These are phyloP conservation scores for Hypanus sabinus DNA, from an alignment of 2,113 vertebrate species.

Conservation along the genomic window DNA sequence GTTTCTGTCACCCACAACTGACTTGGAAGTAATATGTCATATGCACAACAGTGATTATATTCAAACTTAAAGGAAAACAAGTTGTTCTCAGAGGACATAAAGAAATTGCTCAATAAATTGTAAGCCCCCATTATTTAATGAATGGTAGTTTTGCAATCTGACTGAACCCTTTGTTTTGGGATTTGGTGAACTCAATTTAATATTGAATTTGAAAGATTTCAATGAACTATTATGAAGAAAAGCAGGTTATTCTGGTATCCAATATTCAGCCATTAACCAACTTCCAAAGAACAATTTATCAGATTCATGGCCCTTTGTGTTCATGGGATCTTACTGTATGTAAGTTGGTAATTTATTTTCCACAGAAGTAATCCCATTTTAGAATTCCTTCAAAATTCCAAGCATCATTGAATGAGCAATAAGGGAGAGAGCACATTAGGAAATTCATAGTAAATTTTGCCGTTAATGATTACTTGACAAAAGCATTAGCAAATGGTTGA, in stretches of 20 bases:
- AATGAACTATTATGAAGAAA: background rate
- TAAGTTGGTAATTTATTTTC: background rate
- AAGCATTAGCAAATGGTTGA: background rate
- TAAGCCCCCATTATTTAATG: background rate
- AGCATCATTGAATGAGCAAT: background rate
- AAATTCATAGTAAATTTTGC: background rate
- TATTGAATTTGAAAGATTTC: background rate
- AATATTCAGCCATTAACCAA: background rate
- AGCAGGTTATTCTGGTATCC: background rate
- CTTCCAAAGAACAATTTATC: no score
- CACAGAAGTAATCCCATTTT: background rate
- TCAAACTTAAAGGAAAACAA: background rate
- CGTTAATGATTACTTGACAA: background rate
- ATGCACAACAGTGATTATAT: background rate
- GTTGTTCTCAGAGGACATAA: background rate
- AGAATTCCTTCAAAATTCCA: background rate
- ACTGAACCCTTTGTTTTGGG: background rate
- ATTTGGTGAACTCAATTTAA: background rate
- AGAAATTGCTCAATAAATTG: background rate
- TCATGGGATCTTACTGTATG: background rate
- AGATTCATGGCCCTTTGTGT: background rate
- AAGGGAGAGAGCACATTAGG: background rate
- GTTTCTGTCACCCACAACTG: background rate
- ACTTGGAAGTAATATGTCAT: background rate
- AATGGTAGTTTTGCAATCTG: background rate